These are phyloP conservation scores for Xenops minutus DNA, from an alignment of 2,797 vertebrate species.

Conservation along the genomic window DNA sequence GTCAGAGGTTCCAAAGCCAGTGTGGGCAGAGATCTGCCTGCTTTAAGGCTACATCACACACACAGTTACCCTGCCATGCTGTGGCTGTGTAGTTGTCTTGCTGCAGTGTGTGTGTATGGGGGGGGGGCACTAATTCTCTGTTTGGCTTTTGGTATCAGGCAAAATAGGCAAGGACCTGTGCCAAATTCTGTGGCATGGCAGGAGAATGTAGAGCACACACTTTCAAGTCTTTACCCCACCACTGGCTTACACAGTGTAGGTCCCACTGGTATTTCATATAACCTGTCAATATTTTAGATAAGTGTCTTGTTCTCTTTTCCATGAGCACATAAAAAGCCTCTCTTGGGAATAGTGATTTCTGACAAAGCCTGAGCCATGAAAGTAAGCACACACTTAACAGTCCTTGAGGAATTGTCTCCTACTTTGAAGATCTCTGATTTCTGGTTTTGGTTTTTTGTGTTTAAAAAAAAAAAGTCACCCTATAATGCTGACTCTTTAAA, in stretches of 20 bases:
- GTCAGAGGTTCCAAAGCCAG: neutral
- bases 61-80: neutral
- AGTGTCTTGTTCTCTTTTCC: neutral
- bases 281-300: neutral
- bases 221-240: neutral
- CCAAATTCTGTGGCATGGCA: neutral
- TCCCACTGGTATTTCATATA: neutral
- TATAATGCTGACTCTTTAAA: neutral
- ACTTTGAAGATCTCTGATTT: neutral
- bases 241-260: neutral
- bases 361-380: neutral
- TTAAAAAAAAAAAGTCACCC: neutral
- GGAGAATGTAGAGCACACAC: neutral
- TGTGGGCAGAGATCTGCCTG: neutral
- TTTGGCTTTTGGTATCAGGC: neutral
- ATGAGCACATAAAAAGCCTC: neutral
- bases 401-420: neutral
- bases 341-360: neutral
- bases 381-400: neutral
- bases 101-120: neutral
- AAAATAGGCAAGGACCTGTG: neutral
- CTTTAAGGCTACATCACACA: neutral
- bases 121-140: neutral
- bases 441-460: rapidly evolving
- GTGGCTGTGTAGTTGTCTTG: neutral